Percentiles rank a stretch among this genome's conserved stretches.
Evolutionary conservation across 2,888 invertebrate genomes (phyloP).

Genomic region (Andrena minutula): DNA sequence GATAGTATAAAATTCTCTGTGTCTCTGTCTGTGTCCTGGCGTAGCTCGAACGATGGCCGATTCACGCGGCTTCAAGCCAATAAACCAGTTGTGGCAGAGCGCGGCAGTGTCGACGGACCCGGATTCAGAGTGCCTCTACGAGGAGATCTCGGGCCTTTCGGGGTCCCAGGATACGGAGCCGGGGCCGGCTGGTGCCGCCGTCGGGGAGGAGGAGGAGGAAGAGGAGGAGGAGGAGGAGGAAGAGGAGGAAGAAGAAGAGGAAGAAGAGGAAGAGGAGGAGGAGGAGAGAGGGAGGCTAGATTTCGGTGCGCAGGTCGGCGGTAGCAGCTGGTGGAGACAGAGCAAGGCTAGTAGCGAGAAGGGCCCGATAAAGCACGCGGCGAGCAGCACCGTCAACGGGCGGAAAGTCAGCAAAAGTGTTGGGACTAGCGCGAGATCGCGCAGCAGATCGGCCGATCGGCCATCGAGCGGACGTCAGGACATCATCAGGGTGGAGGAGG

Average conservation of each 20-base stretch:
- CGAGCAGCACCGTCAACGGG: constrained; percentile 50
- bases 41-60: constrained; percentile 83
- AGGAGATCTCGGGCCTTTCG: constrained; percentile 82
- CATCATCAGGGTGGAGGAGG: constrained; percentile 80
- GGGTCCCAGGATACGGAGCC: constrained; percentile 77
- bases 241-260: constrained; percentile 81
- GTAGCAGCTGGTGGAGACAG: constrained; percentile 68
- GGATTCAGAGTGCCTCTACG: constrained; percentile 84
- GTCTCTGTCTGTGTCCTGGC: constrained; percentile 67
- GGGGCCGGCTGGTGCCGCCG: constrained; percentile 69
- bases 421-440: constrained; percentile 64
- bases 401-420: constrained; percentile 46
- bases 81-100: constrained; percentile 84
- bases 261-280: constrained; percentile 70
- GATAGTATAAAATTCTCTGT: constrained; percentile 55
- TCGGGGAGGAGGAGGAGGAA: constrained; percentile 74
- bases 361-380: constrained; percentile 6
- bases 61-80: constrained; percentile 84
- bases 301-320: constrained; percentile 70
- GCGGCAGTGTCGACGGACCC: constrained; percentile 81
- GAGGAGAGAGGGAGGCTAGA: constrained; percentile 77
- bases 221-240: constrained; percentile 77
- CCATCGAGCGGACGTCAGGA: constrained; percentile 62
- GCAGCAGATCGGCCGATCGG: constrained; percentile 69
- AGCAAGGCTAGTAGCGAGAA: constrained; percentile 36